Conservation (phyloP, 2,888 invertebrate genomes). For the Dryococelus australis region DNA sequence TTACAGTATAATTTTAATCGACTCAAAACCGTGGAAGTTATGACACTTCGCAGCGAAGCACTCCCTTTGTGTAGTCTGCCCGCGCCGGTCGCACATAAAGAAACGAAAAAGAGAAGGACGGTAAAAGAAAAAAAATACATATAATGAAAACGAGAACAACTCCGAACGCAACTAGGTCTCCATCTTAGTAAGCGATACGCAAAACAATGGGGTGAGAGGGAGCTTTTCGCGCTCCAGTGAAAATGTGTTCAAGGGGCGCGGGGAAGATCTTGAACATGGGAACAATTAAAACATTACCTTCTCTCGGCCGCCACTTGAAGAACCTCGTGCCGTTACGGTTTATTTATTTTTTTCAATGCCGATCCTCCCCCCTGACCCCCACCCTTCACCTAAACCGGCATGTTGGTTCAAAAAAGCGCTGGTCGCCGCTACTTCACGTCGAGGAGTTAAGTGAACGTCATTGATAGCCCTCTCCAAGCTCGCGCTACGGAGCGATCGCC, state of each 20-base stretch:
- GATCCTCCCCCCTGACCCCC: not conserved
- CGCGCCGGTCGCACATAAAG: not conserved
- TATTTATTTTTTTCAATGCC: too few species aligned
- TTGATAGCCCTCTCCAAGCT: not conserved
- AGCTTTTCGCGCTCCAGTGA: not conserved
- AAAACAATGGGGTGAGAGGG: not conserved
- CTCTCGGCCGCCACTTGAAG: not conserved
- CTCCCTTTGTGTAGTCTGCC: not conserved
- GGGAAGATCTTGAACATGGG: not conserved
- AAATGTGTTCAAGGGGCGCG: not conserved
- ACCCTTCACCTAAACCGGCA: too few species aligned
- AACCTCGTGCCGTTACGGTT: not conserved
- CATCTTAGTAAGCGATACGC: not conserved
- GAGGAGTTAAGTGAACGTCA: not conserved
- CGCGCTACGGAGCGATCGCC: not conserved
- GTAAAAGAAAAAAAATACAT: not conserved
- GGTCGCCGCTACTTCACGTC: not conserved
- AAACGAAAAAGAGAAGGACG: not conserved
- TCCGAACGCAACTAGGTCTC: not conserved
- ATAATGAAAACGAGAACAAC: not conserved
- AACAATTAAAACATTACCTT: conserved; percentile 3
- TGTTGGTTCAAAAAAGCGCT: too few species aligned
- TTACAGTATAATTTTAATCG: not conserved
- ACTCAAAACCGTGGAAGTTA: not conserved
- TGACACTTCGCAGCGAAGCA: not conserved